Evolutionary conservation across 1,140 invertebrate genomes (phyloP).

Genomic region (Steinernema feltiae): DNA sequence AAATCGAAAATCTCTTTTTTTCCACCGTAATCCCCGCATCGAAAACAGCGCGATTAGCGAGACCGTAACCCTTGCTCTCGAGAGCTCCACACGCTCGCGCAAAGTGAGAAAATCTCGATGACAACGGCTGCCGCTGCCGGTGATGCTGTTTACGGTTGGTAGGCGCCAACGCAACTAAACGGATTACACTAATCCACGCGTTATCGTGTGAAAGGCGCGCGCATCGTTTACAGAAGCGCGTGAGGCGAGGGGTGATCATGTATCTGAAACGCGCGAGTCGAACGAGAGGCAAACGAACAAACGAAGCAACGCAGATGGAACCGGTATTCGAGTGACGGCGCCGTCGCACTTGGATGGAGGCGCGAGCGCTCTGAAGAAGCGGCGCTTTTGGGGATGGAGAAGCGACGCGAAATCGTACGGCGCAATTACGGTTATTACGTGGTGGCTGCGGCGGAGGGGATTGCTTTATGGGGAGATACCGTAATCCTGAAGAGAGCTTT

Average conservation of each 20-base stretch:
- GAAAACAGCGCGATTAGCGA: too few species aligned
- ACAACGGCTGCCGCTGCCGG: neutral
- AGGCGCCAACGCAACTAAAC: slow-evolving; percentile 8
- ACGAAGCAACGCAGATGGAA: too few species aligned
- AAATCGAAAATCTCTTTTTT: neutral
- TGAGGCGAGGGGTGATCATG: neutral
- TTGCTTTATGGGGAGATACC: too few species aligned
- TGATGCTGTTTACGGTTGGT: neutral
- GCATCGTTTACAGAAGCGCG: neutral
- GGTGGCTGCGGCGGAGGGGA: too few species aligned
- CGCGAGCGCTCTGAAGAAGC: neutral
- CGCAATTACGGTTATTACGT: too few species aligned
- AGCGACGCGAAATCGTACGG: too few species aligned
- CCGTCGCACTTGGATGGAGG: neutral
- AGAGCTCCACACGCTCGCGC: too few species aligned
- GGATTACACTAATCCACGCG: slow-evolving; percentile 11
- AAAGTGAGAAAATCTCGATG: too few species aligned
- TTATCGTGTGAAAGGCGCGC: neutral
- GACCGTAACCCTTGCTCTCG: neutral
- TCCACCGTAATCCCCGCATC: too few species aligned
- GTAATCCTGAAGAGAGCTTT: too few species aligned
- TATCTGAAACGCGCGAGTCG: neutral
- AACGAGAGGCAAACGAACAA: too few species aligned
- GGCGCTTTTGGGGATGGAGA: neutral
- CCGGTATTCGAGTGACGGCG: neutral